Evolutionary conservation across 2,113 vertebrate species (phyloP).

Genomic region (Nymphicus hollandicus): DNA sequence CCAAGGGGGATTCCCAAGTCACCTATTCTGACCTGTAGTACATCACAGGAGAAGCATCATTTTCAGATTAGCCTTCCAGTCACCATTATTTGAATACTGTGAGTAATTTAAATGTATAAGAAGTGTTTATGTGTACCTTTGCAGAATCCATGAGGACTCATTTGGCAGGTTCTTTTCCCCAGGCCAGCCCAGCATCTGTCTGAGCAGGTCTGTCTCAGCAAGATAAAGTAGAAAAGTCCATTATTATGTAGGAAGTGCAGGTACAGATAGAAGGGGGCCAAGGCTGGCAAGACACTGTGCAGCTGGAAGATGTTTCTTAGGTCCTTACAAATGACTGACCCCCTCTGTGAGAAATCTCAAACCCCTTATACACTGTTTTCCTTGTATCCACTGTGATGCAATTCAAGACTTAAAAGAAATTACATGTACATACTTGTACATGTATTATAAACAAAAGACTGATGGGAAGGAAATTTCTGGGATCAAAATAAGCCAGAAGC

Average conservation of each 20-base stretch:
- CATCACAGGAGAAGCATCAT: not conserved
- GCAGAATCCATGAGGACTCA: not conserved
- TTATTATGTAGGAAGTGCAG: not conserved
- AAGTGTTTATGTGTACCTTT: not conserved
- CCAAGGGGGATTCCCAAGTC: not conserved
- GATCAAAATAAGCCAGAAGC: not conserved
- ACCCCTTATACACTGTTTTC: not conserved
- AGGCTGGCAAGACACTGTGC: not conserved
- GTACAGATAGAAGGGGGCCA: rapidly evolving
- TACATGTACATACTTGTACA: not conserved
- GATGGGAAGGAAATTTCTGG: not conserved
- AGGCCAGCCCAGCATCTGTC: not conserved
- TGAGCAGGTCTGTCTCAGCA: not conserved
- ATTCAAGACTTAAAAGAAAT: not conserved
- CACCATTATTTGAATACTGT: not conserved
- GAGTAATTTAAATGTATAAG: not conserved
- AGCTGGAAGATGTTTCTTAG: not conserved
- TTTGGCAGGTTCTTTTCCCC: not conserved
- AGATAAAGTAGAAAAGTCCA: not conserved
- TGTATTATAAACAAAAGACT: not conserved
- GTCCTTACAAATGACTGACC: not conserved
- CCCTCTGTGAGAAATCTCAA: not conserved
- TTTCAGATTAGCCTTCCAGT: not conserved
- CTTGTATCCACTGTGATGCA: not conserved
- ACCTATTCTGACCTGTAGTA: not conserved